Percentiles rank a stretch among this genome's conserved stretches.
Evolutionary conservation across 2,113 vertebrate genomes (phyloP).

Genomic region (Emydocephalus ijimae): DNA sequence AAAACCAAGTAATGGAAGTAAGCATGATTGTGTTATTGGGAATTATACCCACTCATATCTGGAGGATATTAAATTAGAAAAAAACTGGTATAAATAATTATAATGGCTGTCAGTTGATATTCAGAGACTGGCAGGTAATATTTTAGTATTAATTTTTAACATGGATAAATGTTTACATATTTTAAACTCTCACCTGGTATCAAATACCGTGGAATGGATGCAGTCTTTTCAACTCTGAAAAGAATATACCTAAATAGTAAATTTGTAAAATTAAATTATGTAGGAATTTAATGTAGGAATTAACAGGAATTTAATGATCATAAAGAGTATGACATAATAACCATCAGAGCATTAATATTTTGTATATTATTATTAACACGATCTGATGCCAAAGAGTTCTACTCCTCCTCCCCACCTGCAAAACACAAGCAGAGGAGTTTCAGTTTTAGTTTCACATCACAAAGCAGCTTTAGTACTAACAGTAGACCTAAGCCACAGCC

Average conservation of each 20-base stretch:
- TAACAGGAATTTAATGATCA: background rate
- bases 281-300: background rate
- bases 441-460: too few species aligned
- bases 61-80: background rate
- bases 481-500: too few species aligned
- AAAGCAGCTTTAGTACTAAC: too few species aligned
- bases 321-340: background rate
- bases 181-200: background rate
- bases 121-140: background rate
- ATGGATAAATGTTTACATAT: background rate
- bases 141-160: background rate
- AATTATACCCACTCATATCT: background rate
- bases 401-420: too few species aligned
- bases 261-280: background rate
- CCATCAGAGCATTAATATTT: too few species aligned
- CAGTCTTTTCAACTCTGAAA: constrained; percentile 3
- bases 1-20: background rate
- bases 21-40: background rate
- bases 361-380: too few species aligned
- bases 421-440: too few species aligned
- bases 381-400: too few species aligned
- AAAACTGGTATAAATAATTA: background rate
- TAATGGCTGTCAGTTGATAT: background rate
- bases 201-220: background rate
- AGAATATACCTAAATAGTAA: background rate